Conservation (phyloP, 2,797 vertebrate genomes). For the Phoxinus dragarum region DNA sequence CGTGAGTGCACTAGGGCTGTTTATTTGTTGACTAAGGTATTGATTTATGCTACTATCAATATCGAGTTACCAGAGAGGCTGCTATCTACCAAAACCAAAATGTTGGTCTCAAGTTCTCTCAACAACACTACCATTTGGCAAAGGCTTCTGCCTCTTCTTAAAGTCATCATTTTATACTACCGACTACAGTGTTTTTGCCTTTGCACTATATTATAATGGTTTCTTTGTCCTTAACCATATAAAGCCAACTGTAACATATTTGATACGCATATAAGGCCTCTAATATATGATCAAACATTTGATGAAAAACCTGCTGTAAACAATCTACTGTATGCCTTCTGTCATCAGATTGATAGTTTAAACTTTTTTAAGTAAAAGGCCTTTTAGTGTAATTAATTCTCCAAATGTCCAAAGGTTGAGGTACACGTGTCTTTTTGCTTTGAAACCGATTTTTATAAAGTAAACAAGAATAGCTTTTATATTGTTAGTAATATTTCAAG, state of each 20-base stretch:
- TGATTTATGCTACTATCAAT: not conserved
- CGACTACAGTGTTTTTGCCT: not conserved
- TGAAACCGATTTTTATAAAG: not conserved
- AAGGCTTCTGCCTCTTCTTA: not conserved
- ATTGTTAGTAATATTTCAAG: not conserved
- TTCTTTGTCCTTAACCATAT: not conserved
- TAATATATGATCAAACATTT: not conserved
- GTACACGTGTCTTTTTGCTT: not conserved
- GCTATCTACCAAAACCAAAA: not conserved
- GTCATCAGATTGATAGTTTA: not conserved
- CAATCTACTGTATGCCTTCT: not conserved
- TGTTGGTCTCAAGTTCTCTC: not conserved
- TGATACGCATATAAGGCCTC: not conserved
- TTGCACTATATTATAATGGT: not conserved
- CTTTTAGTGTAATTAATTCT: not conserved
- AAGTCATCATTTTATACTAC: not conserved
- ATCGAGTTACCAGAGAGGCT: no score
- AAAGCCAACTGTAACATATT: not conserved
- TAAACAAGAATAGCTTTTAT: no score
- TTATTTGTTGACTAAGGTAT: not conserved
- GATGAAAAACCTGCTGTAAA: not conserved
- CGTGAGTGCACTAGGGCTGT: not conserved
- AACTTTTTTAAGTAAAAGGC: not conserved
- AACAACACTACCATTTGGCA: not conserved
- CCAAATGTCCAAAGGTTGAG: no score